These are phyloP conservation scores for Gymnocypris eckloni DNA, from an alignment of 2,797 vertebrate genomes.

Conservation along the genomic window DNA sequence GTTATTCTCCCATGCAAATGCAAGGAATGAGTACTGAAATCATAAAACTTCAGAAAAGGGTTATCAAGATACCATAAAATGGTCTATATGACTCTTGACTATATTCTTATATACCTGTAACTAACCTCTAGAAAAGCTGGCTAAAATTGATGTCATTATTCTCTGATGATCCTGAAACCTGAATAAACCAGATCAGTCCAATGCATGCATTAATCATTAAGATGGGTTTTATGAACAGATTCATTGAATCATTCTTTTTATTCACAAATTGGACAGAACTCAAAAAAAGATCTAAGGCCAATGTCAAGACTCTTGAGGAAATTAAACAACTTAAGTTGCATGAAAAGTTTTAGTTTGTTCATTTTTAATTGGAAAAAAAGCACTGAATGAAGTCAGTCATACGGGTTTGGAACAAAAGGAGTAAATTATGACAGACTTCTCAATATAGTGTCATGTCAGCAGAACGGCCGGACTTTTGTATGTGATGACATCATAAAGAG, in stretches of 20 bases:
- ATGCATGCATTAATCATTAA: neutral
- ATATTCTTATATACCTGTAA: neutral
- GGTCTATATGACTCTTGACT: neutral
- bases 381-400: neutral
- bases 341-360: neutral
- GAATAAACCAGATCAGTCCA: neutral
- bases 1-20: neutral
- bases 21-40: neutral
- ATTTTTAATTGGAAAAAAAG: neutral
- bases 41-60: neutral
- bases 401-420: neutral
- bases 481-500: conserved; percentile 13
- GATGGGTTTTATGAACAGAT: neutral
- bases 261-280: neutral
- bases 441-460: neutral
- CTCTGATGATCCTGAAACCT: neutral
- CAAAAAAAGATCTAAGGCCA: neutral
- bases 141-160: neutral
- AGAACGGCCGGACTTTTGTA: neutral
- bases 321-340: neutral
- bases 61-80: neutral
- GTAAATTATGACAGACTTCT: neutral
- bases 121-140: neutral
- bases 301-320: neutral
- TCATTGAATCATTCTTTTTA: neutral